Base-by-base conservation (phyloP, 2,888 invertebrate genomes). In the Dascillus cervinus region DNA sequence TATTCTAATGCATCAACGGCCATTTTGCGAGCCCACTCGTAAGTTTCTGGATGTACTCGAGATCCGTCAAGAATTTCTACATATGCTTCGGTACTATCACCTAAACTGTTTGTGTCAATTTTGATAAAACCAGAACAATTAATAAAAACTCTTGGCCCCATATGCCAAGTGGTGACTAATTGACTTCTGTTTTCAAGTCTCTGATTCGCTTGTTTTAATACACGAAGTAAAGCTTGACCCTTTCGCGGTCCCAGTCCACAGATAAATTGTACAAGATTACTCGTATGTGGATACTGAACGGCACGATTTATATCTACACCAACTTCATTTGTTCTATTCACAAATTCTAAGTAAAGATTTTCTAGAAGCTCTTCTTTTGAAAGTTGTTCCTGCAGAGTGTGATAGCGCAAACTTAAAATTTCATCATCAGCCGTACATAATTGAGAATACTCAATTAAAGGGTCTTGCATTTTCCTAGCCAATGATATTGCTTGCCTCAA, bases 21-120 rank as follows among this genome's bases (percentile, higher is more conserved):
- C 97, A 98, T 99, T 68, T 99, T 99, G 21, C 97, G 72, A 0
- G 98, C 98, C 97, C 97, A 97, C 58, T 99, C 98, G 62, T 99
- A 99, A 0, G 96, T 94, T 69, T 99, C 98, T 0, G 97, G 97
- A 68, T 98, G 98, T 1, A 98, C 96, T 49, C 98, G 75, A 1
- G 97, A 95, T 0, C 96, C 95, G 58, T 98, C 98, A 29, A 98
- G 68, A 2, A 96, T 92, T 69, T 96, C 87, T 1, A 95, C 89
- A 53, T 94, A 95, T 0, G 90, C 87, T 56, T 95, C 94, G 0
- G 94, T 94, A 56, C 89, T 76, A 53, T 96, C 94, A 2, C 92
- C 94, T 24, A 95, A 67, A 41, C 94, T 90, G 56, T 86, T 90
- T 0, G 96, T 96, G 55, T 99, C 97, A 43, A 99, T 97, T 69